These are phyloP conservation scores for Leucophenga varia DNA, from an alignment of 1,140 invertebrate genomes.

Conservation along the genomic window DNA sequence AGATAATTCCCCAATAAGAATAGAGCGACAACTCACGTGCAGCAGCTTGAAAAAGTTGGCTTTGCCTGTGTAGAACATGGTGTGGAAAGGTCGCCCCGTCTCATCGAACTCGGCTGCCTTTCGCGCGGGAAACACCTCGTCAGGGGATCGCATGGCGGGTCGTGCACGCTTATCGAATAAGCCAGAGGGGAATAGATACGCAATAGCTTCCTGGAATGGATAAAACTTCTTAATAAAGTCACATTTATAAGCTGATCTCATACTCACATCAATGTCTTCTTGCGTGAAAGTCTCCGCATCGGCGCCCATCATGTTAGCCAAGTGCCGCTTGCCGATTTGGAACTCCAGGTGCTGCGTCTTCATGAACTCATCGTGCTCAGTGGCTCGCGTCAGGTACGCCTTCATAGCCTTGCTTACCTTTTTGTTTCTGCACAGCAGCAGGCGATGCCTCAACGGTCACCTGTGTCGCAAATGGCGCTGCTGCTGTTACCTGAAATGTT, in stretches of 20 bases:
- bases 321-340: constrained; percentile 88
- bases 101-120: constrained; percentile 91
- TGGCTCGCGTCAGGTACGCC: constrained; percentile 79
- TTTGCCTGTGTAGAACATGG: constrained; percentile 85
- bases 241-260: too few species aligned
- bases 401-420: constrained; percentile 84
- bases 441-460: constrained; percentile 47
- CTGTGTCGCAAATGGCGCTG: constrained; percentile 29
- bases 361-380: constrained; percentile 83
- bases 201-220: constrained; percentile 73
- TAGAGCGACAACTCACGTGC: constrained; percentile 73
- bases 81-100: constrained; percentile 83
- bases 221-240: too few species aligned
- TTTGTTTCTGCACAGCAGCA: constrained; percentile 58
- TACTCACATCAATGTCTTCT: constrained; percentile 79
- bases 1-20: too few species aligned
- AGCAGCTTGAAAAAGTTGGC: constrained; percentile 82
- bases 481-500: constrained; percentile 19
- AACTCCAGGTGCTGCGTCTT: constrained; percentile 78
- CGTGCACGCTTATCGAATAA: constrained; percentile 78
- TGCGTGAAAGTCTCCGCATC: constrained; percentile 86
- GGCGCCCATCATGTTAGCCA: constrained; percentile 98
- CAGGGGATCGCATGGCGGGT: constrained; percentile 84
- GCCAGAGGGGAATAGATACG: constrained; percentile 91
- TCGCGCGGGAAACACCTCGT: constrained; percentile 78